These are phyloP conservation scores for Orthosia gracilis DNA, from an alignment of 2,888 invertebrate species.

Conservation along the genomic window DNA sequence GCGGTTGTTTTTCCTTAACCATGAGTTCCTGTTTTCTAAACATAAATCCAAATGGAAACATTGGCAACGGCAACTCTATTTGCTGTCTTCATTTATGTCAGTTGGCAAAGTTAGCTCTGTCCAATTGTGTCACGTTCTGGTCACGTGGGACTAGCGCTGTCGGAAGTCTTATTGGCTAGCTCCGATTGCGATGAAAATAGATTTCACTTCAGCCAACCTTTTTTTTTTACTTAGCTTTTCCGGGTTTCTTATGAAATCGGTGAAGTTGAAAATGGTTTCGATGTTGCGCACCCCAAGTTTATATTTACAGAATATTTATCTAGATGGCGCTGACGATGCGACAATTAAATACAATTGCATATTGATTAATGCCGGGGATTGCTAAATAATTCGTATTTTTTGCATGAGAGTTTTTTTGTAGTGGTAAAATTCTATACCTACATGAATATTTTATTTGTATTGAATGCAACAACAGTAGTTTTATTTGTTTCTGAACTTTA, in stretches of 20 bases:
- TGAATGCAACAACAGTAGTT: not conserved
- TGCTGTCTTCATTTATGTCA: constrained; percentile 12
- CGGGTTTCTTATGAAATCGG: not conserved
- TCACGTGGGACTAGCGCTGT: constrained; percentile 50
- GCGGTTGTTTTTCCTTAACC: not conserved
- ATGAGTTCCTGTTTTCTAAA: not conserved
- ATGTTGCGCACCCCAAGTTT: not conserved
- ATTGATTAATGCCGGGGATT: not conserved
- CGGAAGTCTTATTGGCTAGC: constrained; percentile 39
- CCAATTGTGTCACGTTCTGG: constrained; percentile 42
- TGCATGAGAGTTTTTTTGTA: not conserved
- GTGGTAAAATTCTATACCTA: no score
- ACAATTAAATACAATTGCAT: not conserved
- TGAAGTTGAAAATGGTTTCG: not conserved
- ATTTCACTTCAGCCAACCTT: constrained; percentile 15
- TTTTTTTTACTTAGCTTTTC: not conserved
- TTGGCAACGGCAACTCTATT: not conserved
- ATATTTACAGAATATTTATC: not conserved
- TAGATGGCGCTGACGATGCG: constrained; percentile 43
- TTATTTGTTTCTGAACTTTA: not conserved
- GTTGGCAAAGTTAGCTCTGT: constrained; percentile 25
- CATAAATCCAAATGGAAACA: no score
- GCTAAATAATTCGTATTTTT: not conserved
- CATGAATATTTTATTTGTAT: no score
- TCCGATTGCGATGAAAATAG: constrained; percentile 44